Conservation (phyloP, 2,797 vertebrate genomes). For the Xiphophorus birchmanni region DNA sequence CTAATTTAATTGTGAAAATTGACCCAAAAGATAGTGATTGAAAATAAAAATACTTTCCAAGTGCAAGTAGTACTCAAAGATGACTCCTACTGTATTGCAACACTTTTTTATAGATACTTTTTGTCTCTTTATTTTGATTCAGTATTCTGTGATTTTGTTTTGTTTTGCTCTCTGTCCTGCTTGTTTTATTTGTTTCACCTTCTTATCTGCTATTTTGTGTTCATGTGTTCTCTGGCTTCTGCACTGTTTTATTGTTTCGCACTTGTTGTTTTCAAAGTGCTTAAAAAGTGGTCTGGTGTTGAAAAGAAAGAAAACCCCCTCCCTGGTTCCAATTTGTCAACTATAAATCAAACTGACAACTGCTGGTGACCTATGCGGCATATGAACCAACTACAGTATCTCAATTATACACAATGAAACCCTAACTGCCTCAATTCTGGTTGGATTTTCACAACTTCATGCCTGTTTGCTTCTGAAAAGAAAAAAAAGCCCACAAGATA, state of each 20-base stretch:
- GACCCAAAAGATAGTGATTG: background rate
- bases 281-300: background rate
- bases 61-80: background rate
- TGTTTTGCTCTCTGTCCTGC: background rate
- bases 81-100: background rate
- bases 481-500: constrained; percentile 43
- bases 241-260: background rate
- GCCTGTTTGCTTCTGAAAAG: constrained; percentile 56
- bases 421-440: constrained; percentile 56
- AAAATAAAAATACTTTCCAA: background rate
- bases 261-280: background rate
- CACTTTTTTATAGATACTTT: background rate
- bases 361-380: constrained; percentile 56
- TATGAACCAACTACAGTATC: constrained; percentile 36
- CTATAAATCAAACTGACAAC: constrained; percentile 58
- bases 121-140: background rate
- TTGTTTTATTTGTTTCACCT: background rate
- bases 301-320: background rate
- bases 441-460: constrained; percentile 60
- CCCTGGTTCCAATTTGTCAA: constrained; percentile 51
- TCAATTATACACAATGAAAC: constrained; percentile 60
- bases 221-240: background rate
- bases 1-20: background rate
- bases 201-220: background rate
- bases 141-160: background rate